These are phyloP conservation scores for Antechinus stuartii DNA, from an alignment of 2,113 vertebrate species.

Conservation along the genomic window DNA sequence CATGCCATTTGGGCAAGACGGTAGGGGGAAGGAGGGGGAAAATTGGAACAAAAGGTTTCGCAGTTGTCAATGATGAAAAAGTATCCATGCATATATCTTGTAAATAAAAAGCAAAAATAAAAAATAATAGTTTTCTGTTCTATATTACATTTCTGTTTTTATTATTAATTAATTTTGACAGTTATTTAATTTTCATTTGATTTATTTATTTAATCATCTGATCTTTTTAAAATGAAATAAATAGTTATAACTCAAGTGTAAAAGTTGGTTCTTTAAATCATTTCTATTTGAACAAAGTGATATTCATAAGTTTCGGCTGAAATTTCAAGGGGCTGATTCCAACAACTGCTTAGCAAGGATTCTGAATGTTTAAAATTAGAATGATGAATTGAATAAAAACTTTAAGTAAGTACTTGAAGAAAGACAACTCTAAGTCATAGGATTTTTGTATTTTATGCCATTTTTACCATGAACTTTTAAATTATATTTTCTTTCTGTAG, in stretches of 20 bases:
- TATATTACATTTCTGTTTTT: not conserved
- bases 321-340: not conserved
- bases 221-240: not conserved
- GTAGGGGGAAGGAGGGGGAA: too few species aligned
- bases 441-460: not conserved
- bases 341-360: not conserved
- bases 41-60: too few species aligned
- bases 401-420: slow-evolving; percentile 18
- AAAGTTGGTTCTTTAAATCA: not conserved
- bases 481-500: slow-evolving; percentile 93
- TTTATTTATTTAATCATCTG: not conserved
- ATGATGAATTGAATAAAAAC: not conserved
- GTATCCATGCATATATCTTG: too few species aligned
- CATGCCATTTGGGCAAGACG: too few species aligned
- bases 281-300: not conserved
- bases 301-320: not conserved
- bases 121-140: not conserved
- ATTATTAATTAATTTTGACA: not conserved
- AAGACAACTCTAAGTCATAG: not conserved
- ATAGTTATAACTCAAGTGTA: not conserved
- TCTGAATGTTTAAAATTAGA: slow-evolving; percentile 12
- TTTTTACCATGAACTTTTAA: slow-evolving; percentile 94
- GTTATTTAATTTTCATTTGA: not conserved
- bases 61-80: too few species aligned
- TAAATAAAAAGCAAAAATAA: too few species aligned